phyloP scores from a whole-genome alignment of 2,797 vertebrate species.

The Heliangelus exortis region DNA sequence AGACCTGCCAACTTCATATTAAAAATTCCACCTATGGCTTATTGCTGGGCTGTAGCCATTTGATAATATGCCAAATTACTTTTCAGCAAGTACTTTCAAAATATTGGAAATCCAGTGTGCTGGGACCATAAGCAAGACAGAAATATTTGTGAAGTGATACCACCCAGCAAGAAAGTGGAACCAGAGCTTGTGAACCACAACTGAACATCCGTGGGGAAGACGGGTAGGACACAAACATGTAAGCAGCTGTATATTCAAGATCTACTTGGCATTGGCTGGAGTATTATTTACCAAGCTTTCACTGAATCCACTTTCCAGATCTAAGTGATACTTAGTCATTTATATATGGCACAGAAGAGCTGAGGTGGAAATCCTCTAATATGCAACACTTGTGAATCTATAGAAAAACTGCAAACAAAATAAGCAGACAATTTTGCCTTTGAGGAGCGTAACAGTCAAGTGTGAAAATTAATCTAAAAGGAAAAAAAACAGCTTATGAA shows the following conservation, averaged over 20 bases:
- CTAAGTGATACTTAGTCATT: background rate
- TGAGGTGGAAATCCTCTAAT: background rate
- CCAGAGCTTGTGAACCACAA: background rate
- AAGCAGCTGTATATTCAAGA: background rate
- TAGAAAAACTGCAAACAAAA: background rate
- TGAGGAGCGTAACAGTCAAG: background rate
- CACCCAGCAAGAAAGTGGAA: slow-evolving; percentile 4
- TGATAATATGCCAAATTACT: slow-evolving; percentile 43
- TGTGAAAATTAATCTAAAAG: slow-evolving; percentile 5
- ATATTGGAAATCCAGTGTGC: background rate
- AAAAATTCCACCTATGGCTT: slow-evolving; percentile 26
- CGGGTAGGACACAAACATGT: background rate
- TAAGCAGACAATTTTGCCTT: background rate
- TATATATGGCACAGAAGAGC: fast-evolving
- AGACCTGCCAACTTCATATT: slow-evolving; percentile 1
- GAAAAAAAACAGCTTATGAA: background rate
- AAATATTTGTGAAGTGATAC: slow-evolving; percentile 35
- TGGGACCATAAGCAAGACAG: background rate
- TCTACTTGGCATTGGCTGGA: background rate
- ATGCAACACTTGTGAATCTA: background rate
- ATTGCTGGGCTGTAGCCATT: background rate
- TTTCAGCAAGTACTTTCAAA: background rate
- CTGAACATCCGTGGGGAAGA: background rate
- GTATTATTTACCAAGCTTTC: background rate
- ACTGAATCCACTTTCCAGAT: background rate